phyloP scores from a whole-genome alignment of 1,140 invertebrate genomes.

The Fopius arisanus region DNA sequence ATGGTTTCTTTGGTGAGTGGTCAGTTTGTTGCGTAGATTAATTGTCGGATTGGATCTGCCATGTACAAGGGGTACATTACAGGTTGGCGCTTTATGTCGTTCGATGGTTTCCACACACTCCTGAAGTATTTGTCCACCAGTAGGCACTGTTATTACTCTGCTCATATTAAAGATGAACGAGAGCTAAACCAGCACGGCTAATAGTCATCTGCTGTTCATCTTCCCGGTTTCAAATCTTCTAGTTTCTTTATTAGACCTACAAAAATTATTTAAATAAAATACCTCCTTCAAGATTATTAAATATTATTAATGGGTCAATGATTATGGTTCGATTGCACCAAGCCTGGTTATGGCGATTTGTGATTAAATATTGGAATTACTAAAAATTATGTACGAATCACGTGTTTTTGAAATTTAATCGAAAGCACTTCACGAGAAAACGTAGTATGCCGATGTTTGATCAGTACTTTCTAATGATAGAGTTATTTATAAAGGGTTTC shows the following conservation, averaged over 20 bases:
- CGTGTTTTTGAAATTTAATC: no score
- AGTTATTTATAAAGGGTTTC: no score
- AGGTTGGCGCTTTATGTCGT: slow-evolving; percentile 58
- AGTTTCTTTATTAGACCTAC: slow-evolving; percentile 37
- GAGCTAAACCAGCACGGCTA: slow-evolving; percentile 56
- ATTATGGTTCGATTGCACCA: no score
- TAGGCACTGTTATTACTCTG: slow-evolving; percentile 58
- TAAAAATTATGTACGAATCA: no score
- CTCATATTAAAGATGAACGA: slow-evolving; percentile 61
- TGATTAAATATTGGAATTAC: no score
- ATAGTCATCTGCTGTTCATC: slow-evolving; percentile 63
- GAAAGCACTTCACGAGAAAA: no score
- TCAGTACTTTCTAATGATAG: no score
- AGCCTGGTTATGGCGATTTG: no score
- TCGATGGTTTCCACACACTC: slow-evolving; percentile 58
- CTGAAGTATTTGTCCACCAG: slow-evolving; percentile 58
- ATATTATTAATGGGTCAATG: neutral
- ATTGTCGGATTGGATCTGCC: slow-evolving; percentile 66
- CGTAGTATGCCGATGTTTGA: no score
- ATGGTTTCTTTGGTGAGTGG: slow-evolving; percentile 79
- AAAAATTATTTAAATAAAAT: slow-evolving; percentile 15
- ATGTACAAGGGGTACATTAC: slow-evolving; percentile 69
- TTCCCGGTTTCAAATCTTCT: slow-evolving; percentile 28
- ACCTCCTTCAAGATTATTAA: slow-evolving; percentile 3
- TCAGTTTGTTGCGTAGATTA: slow-evolving; percentile 68